Evolutionary conservation across 2,113 vertebrate genomes (phyloP), one percentile per base, ranked within the genome.

Genomic region (Hiodon tergisus): DNA sequence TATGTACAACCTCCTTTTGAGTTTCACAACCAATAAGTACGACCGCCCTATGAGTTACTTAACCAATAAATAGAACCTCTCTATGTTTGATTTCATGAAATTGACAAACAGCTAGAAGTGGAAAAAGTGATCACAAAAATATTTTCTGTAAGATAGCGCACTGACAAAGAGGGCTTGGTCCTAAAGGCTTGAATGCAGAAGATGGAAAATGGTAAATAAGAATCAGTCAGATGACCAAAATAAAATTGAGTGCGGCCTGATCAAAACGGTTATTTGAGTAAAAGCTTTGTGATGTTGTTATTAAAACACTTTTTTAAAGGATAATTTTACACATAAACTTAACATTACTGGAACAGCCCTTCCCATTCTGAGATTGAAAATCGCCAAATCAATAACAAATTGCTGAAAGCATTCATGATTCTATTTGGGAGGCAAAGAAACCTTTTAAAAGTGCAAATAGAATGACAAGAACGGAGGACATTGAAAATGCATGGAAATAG

Each of bases 341-440:
- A 92, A 86, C 87, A 86, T 91, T 86, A 89, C 88, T 85, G 86
- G 91, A 92, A 90, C 90, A 89, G 90, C 86, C 82, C 85, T 84
- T 86, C 86, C 87, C 91, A 91, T 92, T 90, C 90, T 88, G 88
- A 89, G 85, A 88, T 68, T 76, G 87, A 87, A 88, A 81, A 50
- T 78, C 76, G 84, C 80, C 88, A 87, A 92, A 92, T 92, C 91
- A 92, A 92, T 92, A 92, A 89, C 88, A 89, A 89, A 91, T 87
- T 89, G 89, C 90, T 92, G 88, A 92, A 91, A 92, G 91, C 90
- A 90, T 89, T 90, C 91, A 92, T 92, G 90, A 92, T 90, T 91
- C 87, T 89, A 92, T 92, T 92, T 92, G 90, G 85, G 89, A 86
- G 85, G 87, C 81, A 74, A 84, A 87, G 88, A 89, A 88, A 89